phyloP scores from a whole-genome alignment of 2,888 invertebrate species.

The Eutolmus rufibarbis region DNA sequence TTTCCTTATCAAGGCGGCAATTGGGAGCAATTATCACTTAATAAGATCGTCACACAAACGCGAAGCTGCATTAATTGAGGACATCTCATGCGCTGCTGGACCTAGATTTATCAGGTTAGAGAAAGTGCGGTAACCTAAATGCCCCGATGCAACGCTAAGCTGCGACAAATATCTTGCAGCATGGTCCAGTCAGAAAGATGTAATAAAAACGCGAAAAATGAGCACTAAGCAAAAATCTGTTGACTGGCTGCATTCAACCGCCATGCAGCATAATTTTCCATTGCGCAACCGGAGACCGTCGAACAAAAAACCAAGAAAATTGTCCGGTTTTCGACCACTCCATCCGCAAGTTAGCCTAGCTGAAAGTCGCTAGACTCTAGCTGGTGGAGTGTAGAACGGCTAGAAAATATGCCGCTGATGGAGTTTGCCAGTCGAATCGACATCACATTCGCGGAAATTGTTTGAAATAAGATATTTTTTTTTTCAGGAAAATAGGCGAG shows the following conservation, averaged over 20 bases:
- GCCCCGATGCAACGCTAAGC: neutral
- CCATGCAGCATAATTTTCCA: neutral
- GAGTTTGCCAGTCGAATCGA: neutral
- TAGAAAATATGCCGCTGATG: neutral
- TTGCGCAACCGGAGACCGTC: neutral
- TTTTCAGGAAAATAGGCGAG: neutral
- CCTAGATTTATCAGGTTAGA: neutral
- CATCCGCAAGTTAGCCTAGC: neutral
- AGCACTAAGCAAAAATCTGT: neutral
- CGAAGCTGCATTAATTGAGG: neutral
- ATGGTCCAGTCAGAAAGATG: neutral
- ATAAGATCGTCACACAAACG: neutral
- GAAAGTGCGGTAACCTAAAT: neutral
- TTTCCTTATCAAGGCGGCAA: neutral
- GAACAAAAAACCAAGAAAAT: neutral
- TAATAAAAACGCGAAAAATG: neutral
- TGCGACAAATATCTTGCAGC: neutral
- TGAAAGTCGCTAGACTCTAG: neutral
- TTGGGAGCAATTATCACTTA: neutral
- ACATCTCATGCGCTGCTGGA: neutral
- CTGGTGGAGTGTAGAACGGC: neutral
- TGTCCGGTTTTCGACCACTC: neutral
- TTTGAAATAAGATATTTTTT: neutral
- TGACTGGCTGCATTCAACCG: neutral
- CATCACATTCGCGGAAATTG: conserved; percentile 12